Percentiles rank a stretch among this genome's conserved stretches.
phyloP scores from a whole-genome alignment of 2,888 invertebrate species.

The Lasioglossum malachurum region DNA sequence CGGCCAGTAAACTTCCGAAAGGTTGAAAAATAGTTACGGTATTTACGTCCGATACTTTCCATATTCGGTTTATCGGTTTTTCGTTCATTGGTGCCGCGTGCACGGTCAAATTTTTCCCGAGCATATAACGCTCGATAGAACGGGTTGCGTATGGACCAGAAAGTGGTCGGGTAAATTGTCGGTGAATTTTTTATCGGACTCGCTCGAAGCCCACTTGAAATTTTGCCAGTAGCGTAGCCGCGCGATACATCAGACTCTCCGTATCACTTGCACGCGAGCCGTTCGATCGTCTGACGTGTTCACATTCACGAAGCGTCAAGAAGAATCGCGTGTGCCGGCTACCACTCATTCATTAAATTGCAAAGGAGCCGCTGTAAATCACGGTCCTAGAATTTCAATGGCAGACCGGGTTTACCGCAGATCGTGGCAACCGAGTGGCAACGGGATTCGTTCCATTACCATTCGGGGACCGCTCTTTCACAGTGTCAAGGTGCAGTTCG shows the following conservation, averaged over 20 bases:
- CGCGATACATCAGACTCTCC: slow-evolving; percentile 26
- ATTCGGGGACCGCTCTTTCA: neutral
- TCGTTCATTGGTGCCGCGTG: slow-evolving; percentile 11
- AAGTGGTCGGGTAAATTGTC: slow-evolving; percentile 21
- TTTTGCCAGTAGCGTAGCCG: slow-evolving; percentile 26
- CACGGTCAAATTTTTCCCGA: slow-evolving; percentile 21
- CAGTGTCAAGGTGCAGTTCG: neutral
- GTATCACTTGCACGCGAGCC: neutral
- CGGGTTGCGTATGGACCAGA: slow-evolving; percentile 17
- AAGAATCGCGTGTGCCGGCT: neutral
- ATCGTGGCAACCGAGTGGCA: neutral
- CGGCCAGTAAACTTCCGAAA: slow-evolving; percentile 12
- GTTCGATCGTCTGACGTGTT: slow-evolving; percentile 16
- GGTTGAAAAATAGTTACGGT: slow-evolving; percentile 22
- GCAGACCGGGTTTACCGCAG: neutral
- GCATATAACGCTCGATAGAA: slow-evolving; percentile 15
- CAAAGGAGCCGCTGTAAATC: neutral
- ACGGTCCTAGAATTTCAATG: neutral
- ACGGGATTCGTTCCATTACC: neutral
- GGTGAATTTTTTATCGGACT: slow-evolving; percentile 26
- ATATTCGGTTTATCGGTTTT: slow-evolving; percentile 44
- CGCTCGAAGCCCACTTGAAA: slow-evolving; percentile 2
- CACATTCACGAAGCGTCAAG: neutral
- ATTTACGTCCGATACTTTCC: slow-evolving; percentile 31
- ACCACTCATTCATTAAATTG: slow-evolving; percentile 5